Evolutionary conservation across 2,113 vertebrate genomes (phyloP).

Genomic region (Aldabrachelys gigantea): DNA sequence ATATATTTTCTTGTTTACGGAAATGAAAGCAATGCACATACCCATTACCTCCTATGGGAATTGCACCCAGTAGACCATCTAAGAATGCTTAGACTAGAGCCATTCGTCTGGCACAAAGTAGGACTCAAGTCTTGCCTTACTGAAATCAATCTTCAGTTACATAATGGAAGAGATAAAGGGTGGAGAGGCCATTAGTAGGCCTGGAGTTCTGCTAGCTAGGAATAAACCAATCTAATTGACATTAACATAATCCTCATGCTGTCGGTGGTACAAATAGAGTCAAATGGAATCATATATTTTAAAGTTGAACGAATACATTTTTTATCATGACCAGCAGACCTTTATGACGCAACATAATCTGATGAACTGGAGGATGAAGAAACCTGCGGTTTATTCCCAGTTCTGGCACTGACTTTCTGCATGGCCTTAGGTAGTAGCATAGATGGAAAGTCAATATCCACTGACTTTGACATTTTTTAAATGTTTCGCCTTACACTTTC

Average conservation of each 20-base stretch:
- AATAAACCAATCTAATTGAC: not conserved
- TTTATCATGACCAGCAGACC: not conserved
- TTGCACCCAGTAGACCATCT: not conserved
- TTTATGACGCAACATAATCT: not conserved
- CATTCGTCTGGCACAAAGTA: not conserved
- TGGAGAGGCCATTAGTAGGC: not conserved
- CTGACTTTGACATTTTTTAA: not conserved
- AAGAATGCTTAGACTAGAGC: not conserved
- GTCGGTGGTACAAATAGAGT: not conserved
- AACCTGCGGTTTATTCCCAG: not conserved
- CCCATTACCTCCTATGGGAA: not conserved
- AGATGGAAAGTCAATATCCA: not conserved
- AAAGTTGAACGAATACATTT: not conserved
- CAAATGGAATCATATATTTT: not conserved
- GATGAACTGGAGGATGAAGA: not conserved
- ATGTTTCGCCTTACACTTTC: not conserved
- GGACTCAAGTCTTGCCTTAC: not conserved
- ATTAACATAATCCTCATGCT: not conserved
- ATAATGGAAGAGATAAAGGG: not conserved
- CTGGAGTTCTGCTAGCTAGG: not conserved
- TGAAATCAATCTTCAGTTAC: not conserved
- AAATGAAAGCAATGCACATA: fast-evolving
- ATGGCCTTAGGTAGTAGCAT: not conserved
- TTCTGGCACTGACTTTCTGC: not conserved
- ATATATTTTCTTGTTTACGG: not conserved